Base-by-base conservation (phyloP, 2,888 invertebrate genomes). In the Oxyscelio sp. region DNA sequence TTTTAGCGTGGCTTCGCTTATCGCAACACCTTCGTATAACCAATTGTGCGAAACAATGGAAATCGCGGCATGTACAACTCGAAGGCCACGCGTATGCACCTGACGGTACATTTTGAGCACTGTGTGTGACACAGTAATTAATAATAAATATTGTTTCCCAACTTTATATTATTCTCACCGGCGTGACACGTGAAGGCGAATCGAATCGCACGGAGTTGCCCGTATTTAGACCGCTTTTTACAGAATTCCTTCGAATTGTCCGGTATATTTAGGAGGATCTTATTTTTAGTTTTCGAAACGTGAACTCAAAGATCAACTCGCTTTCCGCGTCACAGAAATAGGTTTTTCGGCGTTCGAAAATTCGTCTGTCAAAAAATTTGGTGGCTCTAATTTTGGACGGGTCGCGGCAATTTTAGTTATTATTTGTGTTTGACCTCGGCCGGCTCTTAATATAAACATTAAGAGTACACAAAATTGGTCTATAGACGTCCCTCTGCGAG, bases 1-100 rank as follows among this genome's bases (percentile, higher is more conserved):
- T 86, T 87, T 87, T 86, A 87, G 87, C 85, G 50, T 71, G 83
- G 83, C 84, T 86, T 88, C 86, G 88, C 89, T 87, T 87, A 88
- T 89, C 89, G 84, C 86, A 81, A 87, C 85, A 86, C 89, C 73
- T 86, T 85, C 78, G 85, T 85, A 81, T 85, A 81, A 86, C 82
- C 85, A 86, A 88, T 86, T 85, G 85, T 74, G 83, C 83, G 84
- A 87, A 86, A 88, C 85, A 86, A 85, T 85, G 79, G 74, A 81
- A 86, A 80, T 80, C 82, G 77, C 73, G 71, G 83, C 78, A 82
- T 82, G 84, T 78, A 82, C 83, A 84, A 40, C 80, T 74, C 77
- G 83, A 85, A 87, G 81, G 83, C 80, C 85, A 73, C 68, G 73
- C 85, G 31, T 77, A 77, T 74, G 73, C 79, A 85, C 82, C 81